Base-by-base conservation (phyloP, 1,140 invertebrate species). In the Drosophila pseudoobscura region DNA sequence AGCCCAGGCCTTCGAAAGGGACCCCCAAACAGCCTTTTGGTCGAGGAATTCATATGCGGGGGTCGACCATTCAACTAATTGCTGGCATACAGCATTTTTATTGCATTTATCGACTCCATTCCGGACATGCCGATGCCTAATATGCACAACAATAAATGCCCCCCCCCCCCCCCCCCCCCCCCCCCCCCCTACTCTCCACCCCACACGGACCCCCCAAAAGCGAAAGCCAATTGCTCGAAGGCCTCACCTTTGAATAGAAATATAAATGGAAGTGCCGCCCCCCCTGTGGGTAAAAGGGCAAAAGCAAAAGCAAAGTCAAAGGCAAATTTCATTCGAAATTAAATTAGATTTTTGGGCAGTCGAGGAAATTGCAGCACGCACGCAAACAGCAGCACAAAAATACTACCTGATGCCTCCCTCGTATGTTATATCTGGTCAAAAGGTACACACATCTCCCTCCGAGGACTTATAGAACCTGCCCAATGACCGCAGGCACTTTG, bases 331-430 rank as follows among this genome's bases (percentile, higher is more conserved):
- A 75, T 75, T 60, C 75, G 55, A 79, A 83, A 83, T 83, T 78
- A 83, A 83, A 83, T 83, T 84, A 84, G 79, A 84, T 84, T 84
- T 83, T 84, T 82, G 44, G 75, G 55, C 45, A 62, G 79, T 63
- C 58, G 75, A 83, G 80, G 72, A 84, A 84, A 79, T 84, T 85
- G 80, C 72, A 46, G 68, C 65, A 83, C 80, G 80, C 80, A 83
- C 80, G 80, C 75, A 78, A 57, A 62, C 35, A 43, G 54, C 57
- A 51, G 50, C 46, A 64, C 31, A 35, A 72, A 43, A 64, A 68
- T 66, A 31, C 24, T 26, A 26, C 24, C 4, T 17, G 17, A 1
- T 17, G 17, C 17, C 17, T 17, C 17, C 29, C 6, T 7, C n/a
- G 26, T 45, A 31, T 20, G 11, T 31, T 24, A 29, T 7, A 31